Evolutionary conservation across 2,113 vertebrate genomes (phyloP), one percentile per base, ranked within the genome.

Genomic region (Menura novaehollandiae): DNA sequence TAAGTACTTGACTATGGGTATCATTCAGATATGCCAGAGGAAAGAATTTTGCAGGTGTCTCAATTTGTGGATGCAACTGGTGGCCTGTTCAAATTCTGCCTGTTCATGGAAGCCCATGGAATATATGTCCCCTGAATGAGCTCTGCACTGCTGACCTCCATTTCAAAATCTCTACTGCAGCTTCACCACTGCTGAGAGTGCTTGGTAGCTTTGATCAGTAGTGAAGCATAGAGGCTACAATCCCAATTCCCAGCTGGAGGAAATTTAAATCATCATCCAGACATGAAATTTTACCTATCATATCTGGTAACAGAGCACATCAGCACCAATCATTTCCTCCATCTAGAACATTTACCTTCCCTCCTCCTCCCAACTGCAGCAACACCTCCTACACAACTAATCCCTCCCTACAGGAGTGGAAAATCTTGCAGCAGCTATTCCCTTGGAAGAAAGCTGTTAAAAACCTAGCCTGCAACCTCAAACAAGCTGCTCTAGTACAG

Each of bases 101-200:
- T 72, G 24, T 37, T 35, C 6, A 4, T 26, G 55, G 60, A 81
- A 95, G 27, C 8, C 52, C 3, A 4, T 1, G 2, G 55, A 80
- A 84, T 47, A 63, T 6, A 11, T 0, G 1, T 35, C 52, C 76
- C n/a, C 60, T 43, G 30, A 89, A 71, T 52, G 80, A 95, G 86
- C 68, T 91, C 84, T 89, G 80, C 73, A 59, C 91, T 88, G 63
- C 72, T 93, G 91, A 94, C 84, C 81, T 94, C 64, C 15, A 13
- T 49, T 60, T 69, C 71, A 85, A 85, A 87, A 63, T 27, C 56
- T 82, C 78, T 55, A 3, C 69, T 81, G 46, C 37, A 75, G 47
- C 73, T 78, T 75, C 69, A 51, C 52, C 27, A 12, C 41, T 52
- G 43, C 69, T 37, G 19, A 64, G 35, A 81, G 62, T 35, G 52